phyloP scores from a whole-genome alignment of 2,113 vertebrate species.

The Salvelinus fontinalis region DNA sequence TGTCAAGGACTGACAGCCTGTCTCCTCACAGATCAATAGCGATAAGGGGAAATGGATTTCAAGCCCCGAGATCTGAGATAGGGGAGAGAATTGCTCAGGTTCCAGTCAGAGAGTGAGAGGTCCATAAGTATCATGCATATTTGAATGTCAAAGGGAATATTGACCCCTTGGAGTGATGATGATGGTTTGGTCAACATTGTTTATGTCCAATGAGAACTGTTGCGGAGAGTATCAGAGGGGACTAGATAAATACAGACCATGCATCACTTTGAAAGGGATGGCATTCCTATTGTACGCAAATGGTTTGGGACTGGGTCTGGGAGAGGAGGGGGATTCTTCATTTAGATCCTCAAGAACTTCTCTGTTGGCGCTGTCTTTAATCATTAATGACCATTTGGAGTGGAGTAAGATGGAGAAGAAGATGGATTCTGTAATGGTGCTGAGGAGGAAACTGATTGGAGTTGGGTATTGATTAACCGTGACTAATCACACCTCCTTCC shows the following conservation, averaged over 20 bases:
- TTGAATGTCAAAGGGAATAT: slow-evolving; percentile 1
- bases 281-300: slow-evolving; percentile 5
- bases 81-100: slow-evolving; percentile 18
- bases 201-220: background rate
- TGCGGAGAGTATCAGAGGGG: background rate
- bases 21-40: slow-evolving; percentile 59
- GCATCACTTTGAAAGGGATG: slow-evolving; percentile 17
- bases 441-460: background rate
- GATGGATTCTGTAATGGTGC: background rate
- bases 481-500: background rate
- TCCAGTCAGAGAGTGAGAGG: background rate
- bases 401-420: background rate
- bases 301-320: background rate
- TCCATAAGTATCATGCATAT: background rate
- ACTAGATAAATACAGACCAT: background rate
- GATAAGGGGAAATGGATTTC: slow-evolving; percentile 57
- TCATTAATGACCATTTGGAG: background rate
- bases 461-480: background rate
- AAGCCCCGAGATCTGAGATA: slow-evolving; percentile 40
- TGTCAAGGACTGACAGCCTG: slow-evolving; percentile 53
- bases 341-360: background rate
- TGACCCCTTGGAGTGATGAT: background rate
- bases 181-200: slow-evolving; percentile 2
- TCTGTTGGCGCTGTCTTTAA: background rate
- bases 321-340: slow-evolving; percentile 1